Base-by-base conservation (phyloP, 1,140 invertebrate genomes). In the Dreissena rostriformis region DNA sequence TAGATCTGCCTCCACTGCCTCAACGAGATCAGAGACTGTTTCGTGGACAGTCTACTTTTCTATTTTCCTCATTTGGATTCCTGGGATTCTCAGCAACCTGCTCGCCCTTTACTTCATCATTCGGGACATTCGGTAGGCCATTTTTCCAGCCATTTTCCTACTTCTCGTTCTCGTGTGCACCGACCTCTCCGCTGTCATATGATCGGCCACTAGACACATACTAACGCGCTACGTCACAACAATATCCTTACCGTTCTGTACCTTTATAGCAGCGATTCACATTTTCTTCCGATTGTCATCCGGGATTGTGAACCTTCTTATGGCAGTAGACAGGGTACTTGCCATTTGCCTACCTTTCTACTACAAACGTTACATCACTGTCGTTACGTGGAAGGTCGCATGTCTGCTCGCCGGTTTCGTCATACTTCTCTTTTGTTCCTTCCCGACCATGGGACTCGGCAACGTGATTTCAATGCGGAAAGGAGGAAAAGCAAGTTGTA, bases 81-180 rank as follows among this genome's bases (percentile, higher is more conserved):
- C 82, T 12, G 82, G 82, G 39, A 28, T 84, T 49, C 5, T 84
- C n/a, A 84, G 66, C 39, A 84, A 84, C 28, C 15, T 55, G 10
- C 24, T 84, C 6, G 72, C 74, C 7, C 22, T 84, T 17, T 51
- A 52, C 24, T 71, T 84, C 49, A 84, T 84, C 29, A 76, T 77
- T 6, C 51, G 74, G 49, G 82, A 84, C 51, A 55, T 84, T 28
- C 55, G 63, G 65, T 76, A 84, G 75, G 82, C 82, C 1, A 22
- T 84, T 10, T 84, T 84, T 57, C 82, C 82, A 0, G 82, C 82
- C 10, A 76, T 84, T 26, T 11, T 84, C 2, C 68, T 84, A 11
- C 66, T 84, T 14, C 53, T 76, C 11, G 82, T 84, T 11, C 52
- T 84, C n/a, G 12, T 84, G 82, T 57, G 6, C 22, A 15, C 17